These are phyloP conservation scores for Heliopora coerulea DNA, from an alignment of 92 coral and sea anemone genomes.

Conservation along the genomic window DNA sequence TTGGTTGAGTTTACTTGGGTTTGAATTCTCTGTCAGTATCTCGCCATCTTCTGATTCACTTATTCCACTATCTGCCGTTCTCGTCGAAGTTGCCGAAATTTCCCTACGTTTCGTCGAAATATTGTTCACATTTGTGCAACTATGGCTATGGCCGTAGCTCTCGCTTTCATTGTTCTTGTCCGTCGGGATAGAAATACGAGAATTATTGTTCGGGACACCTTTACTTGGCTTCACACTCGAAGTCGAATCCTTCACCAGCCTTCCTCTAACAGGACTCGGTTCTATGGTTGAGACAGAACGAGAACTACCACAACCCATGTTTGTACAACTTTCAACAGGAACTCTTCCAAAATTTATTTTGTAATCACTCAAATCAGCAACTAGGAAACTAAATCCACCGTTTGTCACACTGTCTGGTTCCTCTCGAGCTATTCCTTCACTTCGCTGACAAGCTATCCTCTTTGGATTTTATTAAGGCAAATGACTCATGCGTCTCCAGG, in stretches of 20 bases:
- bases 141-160: neutral
- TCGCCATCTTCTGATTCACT: conserved; percentile 78
- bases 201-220: neutral
- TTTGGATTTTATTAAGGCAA: too few relatives aligned
- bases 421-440: too few relatives aligned
- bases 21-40: conserved; percentile 69
- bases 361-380: too few relatives aligned
- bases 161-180: neutral
- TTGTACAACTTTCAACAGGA: too few relatives aligned
- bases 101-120: conserved; percentile 47
- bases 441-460: too few relatives aligned
- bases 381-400: too few relatives aligned
- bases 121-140: conserved; percentile 1
- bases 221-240: neutral
- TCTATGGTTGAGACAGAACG: conserved; percentile 1
- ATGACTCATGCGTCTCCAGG: too few relatives aligned
- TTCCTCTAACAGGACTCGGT: neutral
- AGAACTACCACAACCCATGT: conserved; percentile 41
- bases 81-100: conserved; percentile 85
- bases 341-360: too few relatives aligned
- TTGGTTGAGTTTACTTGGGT: conserved; percentile 50
- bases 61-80: conserved; percentile 95
- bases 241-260: neutral
- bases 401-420: too few relatives aligned
- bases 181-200: neutral